Conservation (phyloP, 2,888 invertebrate genomes). For the Rhamnusium bicolor region DNA sequence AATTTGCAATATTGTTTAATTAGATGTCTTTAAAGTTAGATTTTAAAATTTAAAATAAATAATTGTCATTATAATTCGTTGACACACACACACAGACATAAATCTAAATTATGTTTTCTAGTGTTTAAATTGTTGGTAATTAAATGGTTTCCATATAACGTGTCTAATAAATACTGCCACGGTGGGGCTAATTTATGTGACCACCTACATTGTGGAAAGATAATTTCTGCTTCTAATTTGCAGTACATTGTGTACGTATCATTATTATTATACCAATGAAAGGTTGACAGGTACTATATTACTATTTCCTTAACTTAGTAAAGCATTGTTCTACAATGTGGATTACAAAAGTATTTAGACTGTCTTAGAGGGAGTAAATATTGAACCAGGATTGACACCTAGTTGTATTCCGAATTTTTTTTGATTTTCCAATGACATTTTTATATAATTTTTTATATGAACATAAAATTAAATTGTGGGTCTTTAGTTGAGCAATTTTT, state of each 20-base stretch:
- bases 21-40: not conserved
- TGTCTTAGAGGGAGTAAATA: too few species aligned
- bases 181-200: not conserved
- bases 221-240: conserved; percentile 16
- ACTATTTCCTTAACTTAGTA: not conserved
- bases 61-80: too few species aligned
- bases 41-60: not conserved
- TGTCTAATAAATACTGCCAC: not conserved
- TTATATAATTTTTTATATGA: too few species aligned
- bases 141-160: not conserved
- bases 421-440: too few species aligned
- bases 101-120: not conserved
- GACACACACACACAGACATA: not conserved
- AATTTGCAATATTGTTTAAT: too few species aligned
- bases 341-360: too few species aligned
- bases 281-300: conserved; percentile 6
- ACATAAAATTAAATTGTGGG: too few species aligned
- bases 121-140: not conserved
- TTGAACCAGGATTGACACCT: too few species aligned
- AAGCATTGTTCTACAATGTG: not conserved
- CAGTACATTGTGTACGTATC: not conserved
- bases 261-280: conserved; percentile 10
- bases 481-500: too few species aligned
- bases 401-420: too few species aligned
- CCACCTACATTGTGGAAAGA: conserved; percentile 5